These are phyloP conservation scores for Pseudomyrmex concolor DNA, from an alignment of 1,140 invertebrate species.

Conservation along the genomic window DNA sequence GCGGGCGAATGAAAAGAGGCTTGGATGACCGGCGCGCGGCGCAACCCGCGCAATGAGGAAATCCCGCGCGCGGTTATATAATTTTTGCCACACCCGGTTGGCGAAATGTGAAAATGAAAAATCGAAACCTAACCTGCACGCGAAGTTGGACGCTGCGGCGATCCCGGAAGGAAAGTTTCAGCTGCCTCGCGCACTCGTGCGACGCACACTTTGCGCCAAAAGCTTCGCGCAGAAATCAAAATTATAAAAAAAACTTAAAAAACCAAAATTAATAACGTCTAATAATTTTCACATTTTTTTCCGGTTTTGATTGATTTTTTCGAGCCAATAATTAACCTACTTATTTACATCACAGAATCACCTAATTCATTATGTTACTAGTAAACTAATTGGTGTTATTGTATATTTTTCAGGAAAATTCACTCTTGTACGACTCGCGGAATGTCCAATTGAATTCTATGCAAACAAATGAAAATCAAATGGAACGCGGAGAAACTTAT, in stretches of 20 bases:
- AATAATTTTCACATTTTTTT: neutral
- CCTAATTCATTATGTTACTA: too few relatives aligned
- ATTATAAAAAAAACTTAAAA: neutral
- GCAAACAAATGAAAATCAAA: conserved; percentile 8
- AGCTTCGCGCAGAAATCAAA: neutral
- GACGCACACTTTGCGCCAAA: conserved; percentile 14
- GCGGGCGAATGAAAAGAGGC: neutral
- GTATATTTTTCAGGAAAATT: neutral
- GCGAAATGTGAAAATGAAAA: conserved; percentile 48
- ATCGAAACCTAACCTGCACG: conserved; percentile 75
- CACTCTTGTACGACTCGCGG: neutral
- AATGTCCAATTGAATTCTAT: conserved; percentile 9
- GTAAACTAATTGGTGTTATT: neutral
- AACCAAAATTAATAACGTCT: neutral
- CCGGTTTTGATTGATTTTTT: too few relatives aligned
- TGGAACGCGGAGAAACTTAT: conserved; percentile 52
- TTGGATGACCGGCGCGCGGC: conserved; percentile 1
- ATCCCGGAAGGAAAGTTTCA: conserved; percentile 83
- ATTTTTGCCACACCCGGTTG: conserved; percentile 44
- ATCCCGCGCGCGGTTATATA: conserved; percentile 49
- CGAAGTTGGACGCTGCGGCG: conserved; percentile 61
- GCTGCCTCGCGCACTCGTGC: conserved; percentile 70
- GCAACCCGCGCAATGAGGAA: conserved; percentile 42
- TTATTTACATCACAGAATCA: neutral
- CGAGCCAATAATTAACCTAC: neutral